Conservation (phyloP, 2,888 invertebrate genomes). For the Drosophila helvetica region DNA sequence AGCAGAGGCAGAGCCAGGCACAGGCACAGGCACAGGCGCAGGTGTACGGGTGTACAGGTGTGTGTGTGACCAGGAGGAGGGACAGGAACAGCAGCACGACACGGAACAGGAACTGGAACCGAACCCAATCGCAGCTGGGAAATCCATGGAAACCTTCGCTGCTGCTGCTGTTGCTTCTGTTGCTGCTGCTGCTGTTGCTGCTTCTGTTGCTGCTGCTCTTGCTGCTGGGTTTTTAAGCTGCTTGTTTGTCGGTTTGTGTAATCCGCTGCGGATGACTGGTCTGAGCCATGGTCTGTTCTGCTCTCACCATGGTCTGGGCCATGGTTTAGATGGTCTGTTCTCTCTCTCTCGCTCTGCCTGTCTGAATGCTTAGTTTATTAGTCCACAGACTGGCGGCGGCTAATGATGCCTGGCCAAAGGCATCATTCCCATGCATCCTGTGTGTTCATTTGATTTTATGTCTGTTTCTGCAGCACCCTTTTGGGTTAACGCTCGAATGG, state of each 20-base stretch:
- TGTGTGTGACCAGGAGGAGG: conserved; percentile 18
- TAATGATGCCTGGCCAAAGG: conserved; percentile 72
- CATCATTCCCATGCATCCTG: not conserved
- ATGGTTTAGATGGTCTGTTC: conserved; percentile 2
- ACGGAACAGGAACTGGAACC: not conserved
- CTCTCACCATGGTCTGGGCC: conserved; percentile 12
- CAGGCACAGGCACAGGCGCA: conserved; percentile 7
- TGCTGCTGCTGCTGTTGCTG: conserved; percentile 3
- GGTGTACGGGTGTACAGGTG: not conserved
- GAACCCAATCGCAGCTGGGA: not conserved
- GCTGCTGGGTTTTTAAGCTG: conserved; percentile 66
- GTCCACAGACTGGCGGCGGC: conserved; percentile 30
- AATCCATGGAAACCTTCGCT: conserved; percentile 49
- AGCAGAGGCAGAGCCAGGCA: not conserved
- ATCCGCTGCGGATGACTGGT: conserved; percentile 56
- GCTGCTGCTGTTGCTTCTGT: conserved; percentile 4
- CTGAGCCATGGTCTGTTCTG: conserved; percentile 54
- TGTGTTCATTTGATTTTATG: conserved; percentile 32
- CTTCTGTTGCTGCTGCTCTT: not conserved
- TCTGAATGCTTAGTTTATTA: conserved; percentile 64
- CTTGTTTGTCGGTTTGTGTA: conserved; percentile 77
- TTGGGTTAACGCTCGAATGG: conserved; percentile 65
- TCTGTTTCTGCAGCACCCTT: conserved; percentile 32
- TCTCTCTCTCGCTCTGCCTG: not conserved
- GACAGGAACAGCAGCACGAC: not conserved